Evolutionary conservation across 2,113 vertebrate species (phyloP), one percentile per base, ranked within the genome.

Genomic region (Dolichotis patagonum): DNA sequence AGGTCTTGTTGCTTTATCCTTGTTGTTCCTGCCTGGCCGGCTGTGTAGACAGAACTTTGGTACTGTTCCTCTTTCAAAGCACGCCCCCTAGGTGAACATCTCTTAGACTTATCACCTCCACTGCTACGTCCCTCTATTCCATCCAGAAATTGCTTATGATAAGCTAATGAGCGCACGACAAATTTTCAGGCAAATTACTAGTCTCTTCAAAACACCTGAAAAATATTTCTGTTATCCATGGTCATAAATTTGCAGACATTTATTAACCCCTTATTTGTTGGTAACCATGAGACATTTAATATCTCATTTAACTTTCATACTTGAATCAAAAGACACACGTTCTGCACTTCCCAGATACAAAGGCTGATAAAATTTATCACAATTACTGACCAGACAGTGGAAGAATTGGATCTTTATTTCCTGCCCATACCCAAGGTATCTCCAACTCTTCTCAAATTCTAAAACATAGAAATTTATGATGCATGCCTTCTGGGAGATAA

Each of bases 111-210:
- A 41, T 26, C 8, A 20, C 80, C 11, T 24, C 16, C 63, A 32
- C 28, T 2, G 2, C 22, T 46, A 10, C 8, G 24, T 26, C 41
- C 3, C 26, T 73, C 38, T 5, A 2, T 8, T 7, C 5, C 1
- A 91, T 32, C 20, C 26, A 67, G 90, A 91, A 78, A 28, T 6
- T 58, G 26, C 32, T 62, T 85, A 28, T 12, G 35, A 14, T 22
- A 73, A 83, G 41, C 22, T 32, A 67, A 49, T 5, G 38, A 41
- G 10, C 20, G 14, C 12, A 8, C 2, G 6, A 3, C 38, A 73
- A 41, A 8, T 38, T 35, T 28, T 89, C 6, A 83, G 28, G 43
- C 54, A 75, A 56, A 26, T 16, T 49, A 3, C 14, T 77, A 9
- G 20, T 41, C 26, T 77, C 22, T 30, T 54, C 7, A 49, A 90